Evolutionary conservation across 2,113 vertebrate species (phyloP).

Genomic region (Halcyon malimbica): DNA sequence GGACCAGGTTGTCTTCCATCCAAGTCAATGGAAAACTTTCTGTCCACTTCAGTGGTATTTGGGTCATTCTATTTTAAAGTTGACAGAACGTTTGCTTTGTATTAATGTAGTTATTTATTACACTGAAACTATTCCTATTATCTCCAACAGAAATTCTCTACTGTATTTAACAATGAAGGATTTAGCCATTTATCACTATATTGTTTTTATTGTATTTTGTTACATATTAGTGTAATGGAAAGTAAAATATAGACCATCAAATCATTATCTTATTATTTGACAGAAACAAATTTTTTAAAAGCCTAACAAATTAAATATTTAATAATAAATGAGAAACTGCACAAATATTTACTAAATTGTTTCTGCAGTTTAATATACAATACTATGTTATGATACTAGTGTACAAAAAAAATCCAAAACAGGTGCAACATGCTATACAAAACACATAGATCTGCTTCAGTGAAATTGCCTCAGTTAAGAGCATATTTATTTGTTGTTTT

Average conservation of each 20-base stretch:
- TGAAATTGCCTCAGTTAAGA: not conserved
- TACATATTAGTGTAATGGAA: not conserved
- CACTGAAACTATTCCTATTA: not conserved
- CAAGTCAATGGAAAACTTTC: not conserved
- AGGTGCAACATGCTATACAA: not conserved
- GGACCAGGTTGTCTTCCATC: not conserved
- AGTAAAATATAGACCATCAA: not conserved
- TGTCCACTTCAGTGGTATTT: not conserved
- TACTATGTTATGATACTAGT: not conserved
- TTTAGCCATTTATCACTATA: not conserved
- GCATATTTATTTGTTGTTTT: not conserved
- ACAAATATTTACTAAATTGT: not conserved
- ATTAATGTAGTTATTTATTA: not conserved
- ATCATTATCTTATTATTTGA: not conserved
- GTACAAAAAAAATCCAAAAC: not conserved
- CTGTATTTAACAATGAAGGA: not conserved
- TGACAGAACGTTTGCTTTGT: not conserved
- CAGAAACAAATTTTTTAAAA: not conserved
- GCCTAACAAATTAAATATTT: not conserved
- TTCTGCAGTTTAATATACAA: not conserved
- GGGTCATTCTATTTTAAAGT: not conserved
- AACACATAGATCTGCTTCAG: not conserved
- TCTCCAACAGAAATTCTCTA: not conserved
- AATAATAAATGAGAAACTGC: not conserved
- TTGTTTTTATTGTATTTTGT: not conserved